Evolutionary conservation across 37 sponge, comb jelly and placozoan genomes (phyloP), one percentile per base, ranked within the genome.

Genomic region (Ephydatia muelleri): DNA sequence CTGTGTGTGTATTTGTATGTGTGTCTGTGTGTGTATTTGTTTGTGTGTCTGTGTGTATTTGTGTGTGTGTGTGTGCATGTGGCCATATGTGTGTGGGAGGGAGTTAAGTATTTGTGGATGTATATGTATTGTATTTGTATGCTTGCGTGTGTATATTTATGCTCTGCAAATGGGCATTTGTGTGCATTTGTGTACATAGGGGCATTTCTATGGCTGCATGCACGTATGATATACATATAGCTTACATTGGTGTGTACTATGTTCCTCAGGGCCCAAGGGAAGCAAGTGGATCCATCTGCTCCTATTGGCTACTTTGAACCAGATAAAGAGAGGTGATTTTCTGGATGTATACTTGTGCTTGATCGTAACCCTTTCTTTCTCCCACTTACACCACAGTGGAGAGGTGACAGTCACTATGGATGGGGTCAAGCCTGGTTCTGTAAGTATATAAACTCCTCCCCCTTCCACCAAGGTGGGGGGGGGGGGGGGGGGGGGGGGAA

Each of bases 231-330:
- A 68, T 11, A 68, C 29, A 29, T 29, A 4, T 68, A 11, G 29
- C 27, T 68, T 4, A 30, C 5, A 6, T 68, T 3, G 27, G 13
- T 72, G 31, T 28, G 2, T 72, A n/a, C n/a, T n/a, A 14, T 29
- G 1, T 35, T 1, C 11, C 57, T 0, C 32, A 73, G 74, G 74
- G 74, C 33, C 25, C 25, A 73, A 23, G 74, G 74, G 32, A 31
- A 31, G 35, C 19, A 31, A 8, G 33, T 27, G 43, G 32, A 38
- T 19, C 80, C 78, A 5, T 49, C 25, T 16, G 28, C 27, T 36
- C 86, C 80, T n/a, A 43, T 85, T 36, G 80, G 84, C 26, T 88
- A 73, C 80, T 83, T 88, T 70, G 84, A 72, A 36, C 65, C 72
- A 26, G 80, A 84, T 27, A 79, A 83, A 19, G 89, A 88, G 25